Percentiles rank a stretch among this genome's conserved stretches.
Conservation (phyloP, 2,888 invertebrate species). For the Scaptodrosophila latifasciaeformis region DNA sequence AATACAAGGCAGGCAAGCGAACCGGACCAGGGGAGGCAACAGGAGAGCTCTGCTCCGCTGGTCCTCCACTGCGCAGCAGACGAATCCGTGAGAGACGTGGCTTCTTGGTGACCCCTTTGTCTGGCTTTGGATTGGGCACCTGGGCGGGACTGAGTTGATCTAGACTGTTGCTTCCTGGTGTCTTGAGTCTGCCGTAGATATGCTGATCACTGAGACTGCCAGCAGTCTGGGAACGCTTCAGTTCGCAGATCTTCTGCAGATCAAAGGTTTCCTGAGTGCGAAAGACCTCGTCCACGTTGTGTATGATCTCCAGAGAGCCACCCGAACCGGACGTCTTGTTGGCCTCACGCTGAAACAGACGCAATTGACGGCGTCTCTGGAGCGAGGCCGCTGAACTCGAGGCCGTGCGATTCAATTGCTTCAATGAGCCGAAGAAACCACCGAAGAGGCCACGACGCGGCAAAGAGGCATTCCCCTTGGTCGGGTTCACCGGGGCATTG, state of each 20-base stretch:
- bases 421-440: conserved; percentile 64
- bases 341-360: conserved; percentile 31
- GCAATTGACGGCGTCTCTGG: conserved; percentile 34
- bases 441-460: conserved; percentile 42
- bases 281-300: conserved; percentile 73
- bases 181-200: conserved; percentile 67
- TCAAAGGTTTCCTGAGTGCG: conserved; percentile 73
- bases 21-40: not conserved
- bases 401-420: conserved; percentile 48
- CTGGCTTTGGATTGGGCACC: too few relatives aligned
- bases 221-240: conserved; percentile 64
- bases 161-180: conserved; percentile 4
- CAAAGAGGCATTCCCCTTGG: conserved; percentile 30
- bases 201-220: conserved; percentile 71
- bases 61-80: conserved; percentile 20
- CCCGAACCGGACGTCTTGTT: conserved; percentile 12
- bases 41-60: not conserved
- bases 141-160: too few relatives aligned
- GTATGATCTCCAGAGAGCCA: conserved; percentile 69
- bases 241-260: conserved; percentile 70
- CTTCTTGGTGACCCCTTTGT: conserved; percentile 21
- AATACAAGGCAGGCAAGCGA: conserved; percentile 36
- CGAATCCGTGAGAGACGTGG: conserved; percentile 51
- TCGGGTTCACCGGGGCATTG: too few relatives aligned
- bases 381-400: conserved; percentile 34